Evolutionary conservation across 2,113 vertebrate species (phyloP), one percentile per base, ranked within the genome.

Genomic region (Speoplatyrhinus poulsoni): DNA sequence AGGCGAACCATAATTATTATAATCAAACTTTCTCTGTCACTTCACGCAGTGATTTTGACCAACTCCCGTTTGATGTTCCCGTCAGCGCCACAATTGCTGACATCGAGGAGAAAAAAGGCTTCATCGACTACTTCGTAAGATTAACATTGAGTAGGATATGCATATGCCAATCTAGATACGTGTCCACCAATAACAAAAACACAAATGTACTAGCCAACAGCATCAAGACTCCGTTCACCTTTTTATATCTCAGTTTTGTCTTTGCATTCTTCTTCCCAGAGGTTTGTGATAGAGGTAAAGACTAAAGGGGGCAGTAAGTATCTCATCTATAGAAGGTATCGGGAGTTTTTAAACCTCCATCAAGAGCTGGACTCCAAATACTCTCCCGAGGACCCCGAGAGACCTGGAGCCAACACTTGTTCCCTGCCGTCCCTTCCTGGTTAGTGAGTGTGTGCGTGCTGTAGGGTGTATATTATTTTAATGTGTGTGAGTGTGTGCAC

Each of bases 201-300:
- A 41, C 36, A 6, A 41, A 41, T 41, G 5, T 41, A 8, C 5
- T 41, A 41, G 6, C 36, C 36, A 26, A 26, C 26, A 26, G 26
- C 26, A 26, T 26, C 7, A 41, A 41, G 36, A 8, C 36, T n/a
- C 12, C 33, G 12, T 46, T 15, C n/a, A 13, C 15, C 36, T 12
- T 1, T 46, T 6, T 6, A 4, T 19, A 7, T 26, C 19, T 5
- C 16, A 0, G 9, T 15, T 7, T 26, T n/a, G n/a, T 61, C n/a
- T 62, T 41, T 71, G 11, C 47, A 50, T 8, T 49, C 65, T 57
- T 4, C 53, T 41, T 61, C 0, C 4, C 70, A 99, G 97, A 81
- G 84, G 32, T 99, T 98, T 82, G 96, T 97, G 71, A 95, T 97
- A 3, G 96, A 98, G 83, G 98, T 99, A 62, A 99, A 95, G 84